Evolutionary conservation across 2,888 invertebrate genomes (phyloP), one percentile per base, ranked within the genome.

Genomic region (Litoditis marina): DNA sequence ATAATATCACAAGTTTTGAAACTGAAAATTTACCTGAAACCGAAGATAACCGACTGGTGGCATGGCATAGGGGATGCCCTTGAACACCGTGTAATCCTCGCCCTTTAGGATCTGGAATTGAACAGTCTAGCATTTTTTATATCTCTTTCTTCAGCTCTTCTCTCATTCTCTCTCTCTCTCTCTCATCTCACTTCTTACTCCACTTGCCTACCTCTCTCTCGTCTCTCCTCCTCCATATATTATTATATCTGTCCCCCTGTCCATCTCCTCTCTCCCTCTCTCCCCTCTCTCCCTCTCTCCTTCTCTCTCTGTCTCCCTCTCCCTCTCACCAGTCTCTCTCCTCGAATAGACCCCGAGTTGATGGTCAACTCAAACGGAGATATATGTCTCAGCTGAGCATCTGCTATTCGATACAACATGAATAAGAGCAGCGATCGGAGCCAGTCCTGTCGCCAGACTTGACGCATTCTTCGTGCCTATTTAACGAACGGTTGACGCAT

Each of bases 41-140:
- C 82, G 70, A 19, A 80, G 71, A 22, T 80, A 76, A 5, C 82
- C 83, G 6, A 83, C 83, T 2, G 83, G 82, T 16, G 82, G 82
- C 47, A 82, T 82, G 1, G 83, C 83, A 63, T 82, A 83, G 2
- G 83, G 83, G 51, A 83, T 82, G 25, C 83, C 83, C 66, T 83
- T 83, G 73, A 82, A 83, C 7, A 79, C 77, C 22, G 78, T 78
- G 61, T 80, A 82, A 60, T 83, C 81, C 65, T 71, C 67, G 27
- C 73, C 69, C 55, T 71, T 66, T 19, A 69, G 64, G 36, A 68
- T 57, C 71, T 69, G 51, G 54, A 73, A 64, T 19, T 39, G 13
- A 55, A 4, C n/a, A 31, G 6, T 32, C 16, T 31, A 22, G 30
- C 2, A 19, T 7, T 2, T 16, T 16, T 16, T 30, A 50, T 50